These are phyloP conservation scores for Plestiodon gilberti DNA, from an alignment of 2,113 vertebrate genomes.

Conservation along the genomic window DNA sequence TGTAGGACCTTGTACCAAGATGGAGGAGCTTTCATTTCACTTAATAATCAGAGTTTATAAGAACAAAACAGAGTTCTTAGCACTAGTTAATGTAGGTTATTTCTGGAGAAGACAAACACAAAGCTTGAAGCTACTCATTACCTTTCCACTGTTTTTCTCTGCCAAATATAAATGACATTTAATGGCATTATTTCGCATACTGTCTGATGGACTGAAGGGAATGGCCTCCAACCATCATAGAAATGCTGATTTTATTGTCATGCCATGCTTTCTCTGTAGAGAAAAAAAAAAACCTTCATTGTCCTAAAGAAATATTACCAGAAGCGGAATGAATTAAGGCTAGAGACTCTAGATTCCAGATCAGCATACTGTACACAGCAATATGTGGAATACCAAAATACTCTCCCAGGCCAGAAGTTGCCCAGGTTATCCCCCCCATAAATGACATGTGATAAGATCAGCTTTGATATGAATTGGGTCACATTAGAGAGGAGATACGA, in stretches of 20 bases:
- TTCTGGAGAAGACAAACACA: constrained; percentile 53
- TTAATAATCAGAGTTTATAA: constrained; percentile 6
- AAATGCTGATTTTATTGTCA: constrained; percentile 43
- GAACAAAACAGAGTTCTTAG: constrained; percentile 32
- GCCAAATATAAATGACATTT: constrained; percentile 60
- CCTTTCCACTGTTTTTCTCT: constrained; percentile 43
- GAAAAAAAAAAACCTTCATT: constrained; percentile 57
- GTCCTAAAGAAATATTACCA: constrained; percentile 62
- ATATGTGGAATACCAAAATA: constrained; percentile 30
- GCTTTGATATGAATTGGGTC: too few species aligned
- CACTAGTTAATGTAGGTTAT: constrained; percentile 43
- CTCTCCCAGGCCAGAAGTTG: too few species aligned
- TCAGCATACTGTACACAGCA: constrained; percentile 53
- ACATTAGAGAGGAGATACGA: too few species aligned
- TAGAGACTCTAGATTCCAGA: constrained; percentile 38
- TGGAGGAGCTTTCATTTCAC: background rate
- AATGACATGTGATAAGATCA: too few species aligned
- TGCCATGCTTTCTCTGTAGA: constrained; percentile 44
- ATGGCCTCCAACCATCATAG: constrained; percentile 58
- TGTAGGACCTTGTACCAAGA: background rate
- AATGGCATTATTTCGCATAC: constrained; percentile 61
- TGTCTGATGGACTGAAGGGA: constrained; percentile 52
- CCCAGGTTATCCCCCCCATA: too few species aligned
- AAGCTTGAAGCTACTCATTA: constrained; percentile 54
- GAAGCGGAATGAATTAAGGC: constrained; percentile 25